phyloP scores from a whole-genome alignment of 2,888 invertebrate species.

The Stictocephala bisonia region DNA sequence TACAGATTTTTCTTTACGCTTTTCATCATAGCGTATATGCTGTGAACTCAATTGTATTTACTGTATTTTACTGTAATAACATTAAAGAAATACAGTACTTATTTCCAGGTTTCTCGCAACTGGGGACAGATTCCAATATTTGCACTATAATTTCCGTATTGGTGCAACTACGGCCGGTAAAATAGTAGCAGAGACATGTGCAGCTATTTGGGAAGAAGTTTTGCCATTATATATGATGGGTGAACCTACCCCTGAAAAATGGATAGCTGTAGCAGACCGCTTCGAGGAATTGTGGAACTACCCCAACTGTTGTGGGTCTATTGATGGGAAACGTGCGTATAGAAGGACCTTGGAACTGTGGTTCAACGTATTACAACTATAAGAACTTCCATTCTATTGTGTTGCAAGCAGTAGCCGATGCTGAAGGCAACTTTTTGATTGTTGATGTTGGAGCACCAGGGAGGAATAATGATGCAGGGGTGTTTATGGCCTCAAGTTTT shows the following conservation, averaged over 20 bases:
- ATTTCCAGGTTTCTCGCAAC: constrained; percentile 46
- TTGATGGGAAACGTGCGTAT: constrained; percentile 35
- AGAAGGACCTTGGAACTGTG: constrained; percentile 30
- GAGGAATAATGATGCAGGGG: constrained; percentile 43
- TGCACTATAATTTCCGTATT: constrained; percentile 44
- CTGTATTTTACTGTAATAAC: too few species aligned
- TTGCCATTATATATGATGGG: constrained; percentile 46
- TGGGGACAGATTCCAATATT: constrained; percentile 32
- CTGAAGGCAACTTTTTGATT: constrained; percentile 30
- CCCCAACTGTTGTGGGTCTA: constrained; percentile 40
- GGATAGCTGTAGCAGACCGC: constrained; percentile 34
- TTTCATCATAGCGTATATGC: too few species aligned
- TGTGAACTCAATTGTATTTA: too few species aligned
- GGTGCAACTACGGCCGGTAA: constrained; percentile 42
- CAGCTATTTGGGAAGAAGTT: constrained; percentile 33
- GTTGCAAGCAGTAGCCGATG: constrained; percentile 39
- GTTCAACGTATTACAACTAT: constrained; percentile 30
- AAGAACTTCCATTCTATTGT: constrained; percentile 37
- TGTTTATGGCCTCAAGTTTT: constrained; percentile 41
- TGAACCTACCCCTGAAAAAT: constrained; percentile 38
- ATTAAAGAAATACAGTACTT: too few species aligned
- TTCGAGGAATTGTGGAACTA: constrained; percentile 40
- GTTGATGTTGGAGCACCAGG: constrained; percentile 43
- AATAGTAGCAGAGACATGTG: constrained; percentile 43
- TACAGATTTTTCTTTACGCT: too few species aligned